phyloP scores from a whole-genome alignment of 2,113 vertebrate species.

The Entomyzon cyanotis region DNA sequence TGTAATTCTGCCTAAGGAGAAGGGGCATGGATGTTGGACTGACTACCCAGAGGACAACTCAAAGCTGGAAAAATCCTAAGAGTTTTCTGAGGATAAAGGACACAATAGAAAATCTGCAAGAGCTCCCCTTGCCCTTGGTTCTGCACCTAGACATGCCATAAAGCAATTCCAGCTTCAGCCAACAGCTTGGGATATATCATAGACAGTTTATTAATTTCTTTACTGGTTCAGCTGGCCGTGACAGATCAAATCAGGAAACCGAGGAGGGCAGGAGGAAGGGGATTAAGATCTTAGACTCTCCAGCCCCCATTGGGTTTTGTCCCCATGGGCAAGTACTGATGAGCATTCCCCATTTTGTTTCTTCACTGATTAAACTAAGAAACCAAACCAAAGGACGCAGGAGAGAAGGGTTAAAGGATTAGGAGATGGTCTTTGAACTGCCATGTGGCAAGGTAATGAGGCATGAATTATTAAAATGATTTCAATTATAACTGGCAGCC shows the following conservation, averaged over 20 bases:
- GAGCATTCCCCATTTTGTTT: constrained; percentile 7
- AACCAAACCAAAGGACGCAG: constrained; percentile 32
- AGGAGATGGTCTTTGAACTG: constrained; percentile 59
- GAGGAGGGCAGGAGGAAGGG: not conserved
- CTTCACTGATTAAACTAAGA: constrained; percentile 35
- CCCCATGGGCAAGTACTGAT: constrained; percentile 8
- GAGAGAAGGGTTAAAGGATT: constrained; percentile 60
- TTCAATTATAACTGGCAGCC: constrained; percentile 59
- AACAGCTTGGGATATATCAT: not conserved
- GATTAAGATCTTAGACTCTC: not conserved
- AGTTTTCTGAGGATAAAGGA: not conserved
- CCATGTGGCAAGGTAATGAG: constrained; percentile 62
- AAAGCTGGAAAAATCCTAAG: not conserved
- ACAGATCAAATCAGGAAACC: not conserved
- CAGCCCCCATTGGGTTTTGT: not conserved
- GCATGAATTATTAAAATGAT: constrained; percentile 66
- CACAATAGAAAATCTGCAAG: not conserved
- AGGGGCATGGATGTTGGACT: not conserved
- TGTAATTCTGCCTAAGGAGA: not conserved
- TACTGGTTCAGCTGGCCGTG: not conserved
- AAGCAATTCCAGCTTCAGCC: not conserved
- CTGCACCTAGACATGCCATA: not conserved
- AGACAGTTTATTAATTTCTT: not conserved
- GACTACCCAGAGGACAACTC: not conserved
- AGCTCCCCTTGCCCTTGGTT: not conserved